Base-by-base conservation (phyloP, 2,888 invertebrate genomes). In the Sturmia bella region DNA sequence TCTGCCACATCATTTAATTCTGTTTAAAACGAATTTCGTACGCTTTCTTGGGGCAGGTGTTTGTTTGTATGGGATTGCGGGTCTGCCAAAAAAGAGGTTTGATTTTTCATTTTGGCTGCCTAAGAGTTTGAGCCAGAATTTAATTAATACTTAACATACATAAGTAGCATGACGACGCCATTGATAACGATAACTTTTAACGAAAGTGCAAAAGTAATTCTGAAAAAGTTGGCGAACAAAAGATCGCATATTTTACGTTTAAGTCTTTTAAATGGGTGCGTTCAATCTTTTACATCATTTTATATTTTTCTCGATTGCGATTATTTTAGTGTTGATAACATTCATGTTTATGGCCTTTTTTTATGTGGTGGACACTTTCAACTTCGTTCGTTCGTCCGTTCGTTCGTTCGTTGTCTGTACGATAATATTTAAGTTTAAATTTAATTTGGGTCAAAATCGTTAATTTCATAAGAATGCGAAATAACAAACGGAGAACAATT, bases 391-490 rank as follows among this genome's bases (percentile, higher is more conserved):
- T n/a, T n/a, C n/a, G n/a, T n/a, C n/a, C n/a, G n/a, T n/a, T n/a
- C n/a, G n/a, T n/a, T n/a, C 37, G 57, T 17, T 5, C 19, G 17
- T 27, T n/a, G 6, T 3, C 41, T 57, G 48, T 57, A 17, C 24
- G 19, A 59, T 50, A 59, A 41, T 70, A n/a, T n/a, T n/a, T n/a
- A 72, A 70, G 13, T 45, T 41, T 50, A 32, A 72, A 69, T 27
- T 81, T 56, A 77, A 82, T 78, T 82, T 82, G 59, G 82, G 82
- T 78, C 82, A 82, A 78, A 78, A 59, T 70, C 78, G 48, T 82
- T 78, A 76, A 82, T 19, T 41, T 48, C 32, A 54, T 43, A 27
- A 75, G 43, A 50, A 59, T 59, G 15, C 24, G 3, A 27, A 54
- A 63, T 7, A 54, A 45, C 19, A 21, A 73, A 19, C 21, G 21